These are phyloP conservation scores for Nesidiocoris tenuis DNA, from an alignment of 2,888 invertebrate species.

Conservation along the genomic window DNA sequence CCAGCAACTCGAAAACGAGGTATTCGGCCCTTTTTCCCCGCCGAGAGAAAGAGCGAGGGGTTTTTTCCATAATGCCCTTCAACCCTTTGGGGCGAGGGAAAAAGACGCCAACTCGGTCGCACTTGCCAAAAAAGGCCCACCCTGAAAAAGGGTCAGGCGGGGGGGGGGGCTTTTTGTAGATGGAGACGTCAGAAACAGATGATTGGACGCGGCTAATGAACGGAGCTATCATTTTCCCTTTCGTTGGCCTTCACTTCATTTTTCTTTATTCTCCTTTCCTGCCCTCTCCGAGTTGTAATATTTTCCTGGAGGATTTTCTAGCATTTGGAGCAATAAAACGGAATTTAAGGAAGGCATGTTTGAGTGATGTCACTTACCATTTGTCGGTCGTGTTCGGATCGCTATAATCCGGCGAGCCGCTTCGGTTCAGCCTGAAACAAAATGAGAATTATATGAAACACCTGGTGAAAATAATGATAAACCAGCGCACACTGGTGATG, in stretches of 20 bases:
- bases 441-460: slow-evolving; percentile 2
- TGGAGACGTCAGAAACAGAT: slow-evolving; percentile 26
- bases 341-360: too few relatives aligned
- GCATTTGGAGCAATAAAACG: too few relatives aligned
- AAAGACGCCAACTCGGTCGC: background rate
- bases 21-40: background rate
- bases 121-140: background rate
- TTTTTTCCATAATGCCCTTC: background rate
- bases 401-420: slow-evolving; percentile 42
- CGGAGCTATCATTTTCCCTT: background rate
- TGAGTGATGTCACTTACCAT: slow-evolving; percentile 35
- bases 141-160: background rate
- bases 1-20: background rate
- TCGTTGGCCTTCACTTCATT: background rate
- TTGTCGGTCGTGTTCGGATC: slow-evolving; percentile 39
- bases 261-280: background rate
- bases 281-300: background rate
- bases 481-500: background rate
- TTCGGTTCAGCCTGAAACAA: slow-evolving; percentile 42
- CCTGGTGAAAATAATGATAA: background rate
- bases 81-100: background rate
- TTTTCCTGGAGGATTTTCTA: background rate
- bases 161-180: background rate
- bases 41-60: too few relatives aligned
- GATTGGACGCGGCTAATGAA: slow-evolving; percentile 20